Evolutionary conservation across 2,888 invertebrate genomes (phyloP).

Genomic region (Axea sp.): DNA sequence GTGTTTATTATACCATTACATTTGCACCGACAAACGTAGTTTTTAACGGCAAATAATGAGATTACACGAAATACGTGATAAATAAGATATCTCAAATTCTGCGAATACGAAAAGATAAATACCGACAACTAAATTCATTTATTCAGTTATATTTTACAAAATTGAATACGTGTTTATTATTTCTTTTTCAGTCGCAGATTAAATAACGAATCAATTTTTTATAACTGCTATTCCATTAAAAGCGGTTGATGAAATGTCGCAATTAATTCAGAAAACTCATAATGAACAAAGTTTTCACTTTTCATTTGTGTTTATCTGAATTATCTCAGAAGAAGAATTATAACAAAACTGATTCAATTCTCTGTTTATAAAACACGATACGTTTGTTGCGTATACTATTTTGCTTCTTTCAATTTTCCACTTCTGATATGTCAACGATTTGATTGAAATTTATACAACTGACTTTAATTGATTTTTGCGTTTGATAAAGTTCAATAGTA

Average conservation of each 20-base stretch:
- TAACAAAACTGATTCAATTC: not conserved
- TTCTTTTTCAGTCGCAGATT: constrained; percentile 1
- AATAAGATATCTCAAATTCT: constrained; percentile 42
- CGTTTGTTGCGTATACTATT: not conserved
- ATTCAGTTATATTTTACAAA: constrained; percentile 8
- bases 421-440: constrained; percentile 16
- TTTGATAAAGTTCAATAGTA: constrained; percentile 9
- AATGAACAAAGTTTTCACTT: too few species aligned
- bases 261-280: too few species aligned
- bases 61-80: constrained; percentile 14
- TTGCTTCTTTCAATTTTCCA: constrained; percentile 24
- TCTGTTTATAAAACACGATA: constrained; percentile 17
- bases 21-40: constrained; percentile 4
- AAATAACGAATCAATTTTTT: constrained; percentile 3
- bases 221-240: not conserved
- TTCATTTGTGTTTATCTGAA: too few species aligned
- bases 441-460: constrained; percentile 7
- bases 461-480: constrained; percentile 20
- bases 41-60: constrained; percentile 34
- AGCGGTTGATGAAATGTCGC: not conserved
- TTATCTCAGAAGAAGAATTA: not conserved
- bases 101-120: constrained; percentile 27
- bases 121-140: constrained; percentile 21
- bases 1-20: constrained; percentile 14
- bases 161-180: constrained; percentile 20